Evolutionary conservation across 2,888 invertebrate species (phyloP).

Genomic region (Cephus pygmeus): DNA sequence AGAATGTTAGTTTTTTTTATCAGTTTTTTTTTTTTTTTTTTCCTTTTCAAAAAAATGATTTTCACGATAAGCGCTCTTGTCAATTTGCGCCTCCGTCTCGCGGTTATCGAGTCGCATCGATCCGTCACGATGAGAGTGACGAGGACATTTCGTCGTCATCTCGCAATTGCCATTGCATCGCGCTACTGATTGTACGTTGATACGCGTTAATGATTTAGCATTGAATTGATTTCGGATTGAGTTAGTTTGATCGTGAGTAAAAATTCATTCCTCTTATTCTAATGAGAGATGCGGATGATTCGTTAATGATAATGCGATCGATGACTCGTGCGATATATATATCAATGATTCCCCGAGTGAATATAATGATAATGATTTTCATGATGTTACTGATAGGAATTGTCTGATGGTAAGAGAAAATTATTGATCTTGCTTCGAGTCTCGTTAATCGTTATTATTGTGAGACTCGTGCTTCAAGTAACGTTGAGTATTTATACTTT

Average conservation of each 20-base stretch:
- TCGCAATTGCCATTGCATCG: neutral
- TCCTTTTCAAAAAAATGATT: neutral
- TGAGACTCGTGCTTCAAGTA: conserved; percentile 30
- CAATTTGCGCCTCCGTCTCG: neutral
- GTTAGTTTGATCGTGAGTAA: neutral
- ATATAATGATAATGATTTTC: neutral
- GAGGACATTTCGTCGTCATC: too few relatives aligned
- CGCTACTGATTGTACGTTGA: neutral
- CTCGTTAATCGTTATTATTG: neutral
- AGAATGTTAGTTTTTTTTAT: conserved; percentile 59
- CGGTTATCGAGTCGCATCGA: too few relatives aligned
- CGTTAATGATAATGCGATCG: neutral
- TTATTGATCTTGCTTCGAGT: neutral
- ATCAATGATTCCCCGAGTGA: neutral
- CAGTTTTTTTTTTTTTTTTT: conserved; percentile 47
- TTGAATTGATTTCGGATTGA: too few relatives aligned
- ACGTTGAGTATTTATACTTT: conserved; percentile 67
- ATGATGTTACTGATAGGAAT: neutral
- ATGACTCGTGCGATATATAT: neutral
- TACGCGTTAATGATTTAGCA: neutral
- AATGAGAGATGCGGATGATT: neutral
- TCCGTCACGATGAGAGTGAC: too few relatives aligned
- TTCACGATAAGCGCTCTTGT: neutral
- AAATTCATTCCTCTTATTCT: neutral
- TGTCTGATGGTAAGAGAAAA: neutral